Conservation (phyloP, 2,888 invertebrate species). For the Platynereis dumerilii region DNA sequence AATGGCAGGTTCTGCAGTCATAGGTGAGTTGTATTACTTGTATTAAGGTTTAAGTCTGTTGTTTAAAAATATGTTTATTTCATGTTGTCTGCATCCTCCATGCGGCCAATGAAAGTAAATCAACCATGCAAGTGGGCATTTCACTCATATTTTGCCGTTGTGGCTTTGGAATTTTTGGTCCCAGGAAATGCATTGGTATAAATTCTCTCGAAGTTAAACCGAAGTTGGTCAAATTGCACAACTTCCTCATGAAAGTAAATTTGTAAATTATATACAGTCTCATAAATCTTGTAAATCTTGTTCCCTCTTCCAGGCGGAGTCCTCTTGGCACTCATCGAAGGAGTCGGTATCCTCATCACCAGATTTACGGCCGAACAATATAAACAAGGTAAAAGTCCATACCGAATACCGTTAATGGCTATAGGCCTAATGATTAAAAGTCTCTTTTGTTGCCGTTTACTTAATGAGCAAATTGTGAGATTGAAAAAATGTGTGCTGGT, state of each 20-base stretch:
- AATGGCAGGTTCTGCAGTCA: constrained; percentile 88
- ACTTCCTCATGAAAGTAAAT: constrained; percentile 15
- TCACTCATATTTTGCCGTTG: too few relatives aligned
- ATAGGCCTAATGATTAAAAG: too few relatives aligned
- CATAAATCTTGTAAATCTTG: background rate
- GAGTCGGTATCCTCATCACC: constrained; percentile 92
- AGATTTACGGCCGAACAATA: constrained; percentile 91
- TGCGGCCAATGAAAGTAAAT: background rate
- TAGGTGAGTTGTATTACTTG: constrained; percentile 69
- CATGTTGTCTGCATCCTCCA: background rate
- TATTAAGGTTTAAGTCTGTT: background rate
- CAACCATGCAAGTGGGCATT: too few relatives aligned
- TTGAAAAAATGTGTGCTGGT: too few relatives aligned
- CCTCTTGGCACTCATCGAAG: constrained; percentile 94
- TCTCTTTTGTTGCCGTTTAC: too few relatives aligned
- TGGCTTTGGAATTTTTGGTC: too few relatives aligned
- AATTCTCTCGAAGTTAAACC: too few relatives aligned
- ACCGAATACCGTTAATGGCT: too few relatives aligned
- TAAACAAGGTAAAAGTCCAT: constrained; percentile 69
- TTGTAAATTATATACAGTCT: background rate
- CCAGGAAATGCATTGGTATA: too few relatives aligned
- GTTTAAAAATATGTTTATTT: too few relatives aligned
- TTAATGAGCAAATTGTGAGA: too few relatives aligned
- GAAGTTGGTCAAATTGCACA: constrained; percentile 7
- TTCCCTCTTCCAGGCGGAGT: constrained; percentile 71